Percentiles rank a stretch among this genome's conserved stretches.
phyloP scores from a whole-genome alignment of 2,797 vertebrate genomes.

The Pogoniulus pusillus region DNA sequence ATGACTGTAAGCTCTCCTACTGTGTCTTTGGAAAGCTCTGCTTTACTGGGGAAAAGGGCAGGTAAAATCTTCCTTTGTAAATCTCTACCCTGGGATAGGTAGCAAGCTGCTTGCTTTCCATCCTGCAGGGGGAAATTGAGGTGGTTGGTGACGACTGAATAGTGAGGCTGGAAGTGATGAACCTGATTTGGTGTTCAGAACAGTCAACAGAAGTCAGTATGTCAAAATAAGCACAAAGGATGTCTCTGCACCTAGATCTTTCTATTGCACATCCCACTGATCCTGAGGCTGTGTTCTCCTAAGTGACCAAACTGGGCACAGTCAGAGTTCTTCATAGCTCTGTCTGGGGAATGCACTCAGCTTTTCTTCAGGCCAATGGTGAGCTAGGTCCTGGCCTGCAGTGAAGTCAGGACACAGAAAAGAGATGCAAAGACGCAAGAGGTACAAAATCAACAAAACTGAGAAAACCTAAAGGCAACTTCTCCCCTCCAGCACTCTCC shows the following conservation, averaged over 20 bases:
- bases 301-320: neutral
- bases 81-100: neutral
- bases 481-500: neutral
- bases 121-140: neutral
- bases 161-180: neutral
- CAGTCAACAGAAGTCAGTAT: neutral
- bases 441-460: neutral
- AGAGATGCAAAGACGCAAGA: neutral
- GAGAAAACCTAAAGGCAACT: neutral
- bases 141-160: neutral
- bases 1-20: neutral
- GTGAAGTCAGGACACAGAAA: neutral
- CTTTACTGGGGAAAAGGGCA: neutral
- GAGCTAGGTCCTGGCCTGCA: neutral
- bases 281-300: neutral
- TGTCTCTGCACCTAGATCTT: neutral
- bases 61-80: neutral
- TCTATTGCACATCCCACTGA: fast-evolving
- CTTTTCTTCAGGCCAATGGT: neutral
- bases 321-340: neutral
- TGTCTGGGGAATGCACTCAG: neutral
- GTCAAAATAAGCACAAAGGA: neutral
- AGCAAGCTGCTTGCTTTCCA: neutral
- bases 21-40: neutral
- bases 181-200: neutral